Conservation (phyloP, 2,797 vertebrate species). For the Molossus alvarezi region DNA sequence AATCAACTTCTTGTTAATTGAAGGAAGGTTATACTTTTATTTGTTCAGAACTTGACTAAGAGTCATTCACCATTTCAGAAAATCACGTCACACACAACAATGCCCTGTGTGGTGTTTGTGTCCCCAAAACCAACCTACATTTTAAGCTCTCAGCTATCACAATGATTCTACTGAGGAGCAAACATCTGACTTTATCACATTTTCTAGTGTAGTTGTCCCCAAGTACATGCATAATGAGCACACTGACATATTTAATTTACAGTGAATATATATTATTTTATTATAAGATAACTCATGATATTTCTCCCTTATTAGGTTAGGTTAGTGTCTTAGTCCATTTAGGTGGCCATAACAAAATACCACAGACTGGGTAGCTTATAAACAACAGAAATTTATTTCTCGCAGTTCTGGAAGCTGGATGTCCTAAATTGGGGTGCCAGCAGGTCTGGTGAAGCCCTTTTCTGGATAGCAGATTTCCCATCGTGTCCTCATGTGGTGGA, state of each 20-base stretch:
- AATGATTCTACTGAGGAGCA: not conserved
- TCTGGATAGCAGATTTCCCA: not conserved
- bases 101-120: not conserved
- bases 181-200: not conserved
- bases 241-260: not conserved
- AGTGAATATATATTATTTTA: not conserved
- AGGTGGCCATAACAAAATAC: not conserved
- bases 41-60: not conserved
- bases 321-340: not conserved
- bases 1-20: not conserved
- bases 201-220: not conserved
- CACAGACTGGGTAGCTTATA: not conserved
- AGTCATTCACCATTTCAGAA: not conserved
- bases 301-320: slow-evolving; percentile 37
- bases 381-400: slow-evolving; percentile 31
- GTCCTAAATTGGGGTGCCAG: not conserved
- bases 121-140: not conserved
- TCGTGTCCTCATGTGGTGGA: not conserved
- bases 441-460: not conserved
- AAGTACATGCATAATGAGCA: not conserved
- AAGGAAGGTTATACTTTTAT: slow-evolving; percentile 11
- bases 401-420: not conserved
- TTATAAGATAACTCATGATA: slow-evolving; percentile 25
- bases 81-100: not conserved
- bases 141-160: not conserved